phyloP scores from a whole-genome alignment of 2,797 vertebrate genomes.

The Parotocinclus haroldoi region DNA sequence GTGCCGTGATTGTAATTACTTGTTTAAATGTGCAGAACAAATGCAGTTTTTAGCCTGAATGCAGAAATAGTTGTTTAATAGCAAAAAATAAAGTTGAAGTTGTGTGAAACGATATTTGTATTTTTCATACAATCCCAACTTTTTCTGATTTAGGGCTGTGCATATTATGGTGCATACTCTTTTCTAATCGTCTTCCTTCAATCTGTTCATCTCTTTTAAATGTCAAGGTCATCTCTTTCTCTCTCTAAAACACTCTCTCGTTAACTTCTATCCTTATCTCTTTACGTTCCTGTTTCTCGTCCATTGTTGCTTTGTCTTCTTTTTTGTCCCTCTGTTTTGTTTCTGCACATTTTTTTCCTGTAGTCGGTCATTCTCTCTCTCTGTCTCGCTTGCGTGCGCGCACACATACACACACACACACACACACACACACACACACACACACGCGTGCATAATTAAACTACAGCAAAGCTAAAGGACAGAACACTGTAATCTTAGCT shows the following conservation, averaged over 20 bases:
- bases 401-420: background rate
- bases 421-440: slow-evolving; percentile 22
- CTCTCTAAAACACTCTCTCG: background rate
- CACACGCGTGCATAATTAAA: slow-evolving; percentile 63
- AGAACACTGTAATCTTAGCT: slow-evolving; percentile 61
- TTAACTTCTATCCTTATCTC: background rate
- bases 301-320: slow-evolving; percentile 35
- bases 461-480: slow-evolving; percentile 56
- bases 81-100: no score
- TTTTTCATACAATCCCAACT: no score
- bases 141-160: no score
- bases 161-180: no score
- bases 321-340: slow-evolving; percentile 45
- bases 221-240: no score
- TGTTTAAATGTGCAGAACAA: no score
- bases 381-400: background rate
- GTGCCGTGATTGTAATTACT: no score
- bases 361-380: background rate
- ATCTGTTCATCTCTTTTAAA: no score
- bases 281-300: background rate
- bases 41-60: no score
- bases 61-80: no score
- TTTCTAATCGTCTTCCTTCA: no score
- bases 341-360: slow-evolving; percentile 38
- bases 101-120: no score